A percentile compares a stretch with the other conserved stretches of the same genome.
Evolutionary conservation across 1,140 invertebrate species (phyloP).

Genomic region (Lepidurus couesii): DNA sequence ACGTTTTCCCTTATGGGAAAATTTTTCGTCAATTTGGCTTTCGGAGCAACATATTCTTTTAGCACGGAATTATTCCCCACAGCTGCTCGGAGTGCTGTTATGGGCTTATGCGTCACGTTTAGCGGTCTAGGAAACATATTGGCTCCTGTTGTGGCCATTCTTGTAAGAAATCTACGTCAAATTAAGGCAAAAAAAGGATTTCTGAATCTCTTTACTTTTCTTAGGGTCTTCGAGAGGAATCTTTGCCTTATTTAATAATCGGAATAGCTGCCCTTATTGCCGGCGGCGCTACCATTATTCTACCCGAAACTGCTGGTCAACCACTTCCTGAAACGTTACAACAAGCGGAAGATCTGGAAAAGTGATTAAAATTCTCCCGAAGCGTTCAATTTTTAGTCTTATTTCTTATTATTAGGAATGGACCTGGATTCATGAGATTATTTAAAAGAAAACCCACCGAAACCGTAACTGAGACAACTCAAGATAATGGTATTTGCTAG

Average conservation of each 20-base stretch:
- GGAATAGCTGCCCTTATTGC: conserved; percentile 3
- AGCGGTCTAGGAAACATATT: not conserved
- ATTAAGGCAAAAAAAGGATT: not conserved
- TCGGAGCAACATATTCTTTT: not conserved
- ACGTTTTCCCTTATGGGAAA: conserved; percentile 19
- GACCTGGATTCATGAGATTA: not conserved
- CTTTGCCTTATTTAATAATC: conserved; percentile 23
- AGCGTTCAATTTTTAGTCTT: not conserved
- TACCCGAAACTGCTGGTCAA: conserved; percentile 17
- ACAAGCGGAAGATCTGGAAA: conserved; percentile 25
- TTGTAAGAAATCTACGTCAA: not conserved
- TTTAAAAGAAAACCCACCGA: not conserved
- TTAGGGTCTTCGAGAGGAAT: not conserved
- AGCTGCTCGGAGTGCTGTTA: conserved; percentile 12
- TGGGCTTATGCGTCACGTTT: conserved; percentile 24
- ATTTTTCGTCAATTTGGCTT: not conserved
- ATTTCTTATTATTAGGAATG: not conserved
- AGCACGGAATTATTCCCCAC: conserved; percentile 24
- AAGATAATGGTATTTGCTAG: too few relatives aligned
- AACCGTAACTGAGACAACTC: too few relatives aligned
- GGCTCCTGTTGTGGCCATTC: conserved; percentile 13
- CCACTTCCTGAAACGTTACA: conserved; percentile 20
- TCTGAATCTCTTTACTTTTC: not conserved
- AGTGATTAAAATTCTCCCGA: not conserved
- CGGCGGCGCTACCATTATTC: not conserved